Conservation (phyloP, 1,140 invertebrate genomes). For the Ceratosolen fusciceps region DNA sequence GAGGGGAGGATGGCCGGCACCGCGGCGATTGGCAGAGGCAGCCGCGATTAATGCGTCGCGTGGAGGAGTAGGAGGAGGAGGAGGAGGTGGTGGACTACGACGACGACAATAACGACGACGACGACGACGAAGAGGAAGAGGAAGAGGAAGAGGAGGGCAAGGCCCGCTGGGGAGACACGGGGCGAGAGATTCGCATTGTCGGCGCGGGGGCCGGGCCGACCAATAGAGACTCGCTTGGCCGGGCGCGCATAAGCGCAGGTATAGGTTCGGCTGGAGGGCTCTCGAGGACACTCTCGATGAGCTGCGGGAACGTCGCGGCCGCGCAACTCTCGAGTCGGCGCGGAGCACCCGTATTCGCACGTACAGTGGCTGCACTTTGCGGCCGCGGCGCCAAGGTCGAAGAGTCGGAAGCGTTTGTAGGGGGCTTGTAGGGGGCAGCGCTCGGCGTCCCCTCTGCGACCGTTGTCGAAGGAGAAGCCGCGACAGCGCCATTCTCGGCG, state of each 20-base stretch:
- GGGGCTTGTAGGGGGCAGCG: not conserved
- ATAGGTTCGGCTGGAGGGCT: not conserved
- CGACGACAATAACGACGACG: too few species aligned
- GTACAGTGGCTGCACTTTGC: too few species aligned
- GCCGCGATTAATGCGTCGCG: too few species aligned
- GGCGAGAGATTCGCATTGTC: not conserved
- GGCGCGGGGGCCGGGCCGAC: not conserved
- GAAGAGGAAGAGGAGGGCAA: too few species aligned
- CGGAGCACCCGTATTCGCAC: too few species aligned
- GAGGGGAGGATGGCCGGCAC: too few species aligned
- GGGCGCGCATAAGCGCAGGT: not conserved
- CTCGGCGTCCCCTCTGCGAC: not conserved
- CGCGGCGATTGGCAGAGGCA: too few species aligned
- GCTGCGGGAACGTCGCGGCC: not conserved
- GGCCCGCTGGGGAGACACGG: too few species aligned
- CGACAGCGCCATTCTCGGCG: conserved; percentile 6
- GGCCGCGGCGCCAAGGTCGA: not conserved
- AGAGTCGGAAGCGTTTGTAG: too few species aligned
- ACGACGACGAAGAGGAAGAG: too few species aligned
- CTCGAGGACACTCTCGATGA: not conserved
- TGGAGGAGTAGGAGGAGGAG: too few species aligned
- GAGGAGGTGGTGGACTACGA: too few species aligned
- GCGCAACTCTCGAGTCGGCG: not conserved
- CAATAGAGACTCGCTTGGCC: not conserved
- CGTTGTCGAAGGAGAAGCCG: not conserved